A percentile compares a stretch with the other conserved stretches of the same genome.
These are phyloP conservation scores for Trachythela sp. DNA, from an alignment of 64 coral and sea anemone species.

Conservation along the genomic window DNA sequence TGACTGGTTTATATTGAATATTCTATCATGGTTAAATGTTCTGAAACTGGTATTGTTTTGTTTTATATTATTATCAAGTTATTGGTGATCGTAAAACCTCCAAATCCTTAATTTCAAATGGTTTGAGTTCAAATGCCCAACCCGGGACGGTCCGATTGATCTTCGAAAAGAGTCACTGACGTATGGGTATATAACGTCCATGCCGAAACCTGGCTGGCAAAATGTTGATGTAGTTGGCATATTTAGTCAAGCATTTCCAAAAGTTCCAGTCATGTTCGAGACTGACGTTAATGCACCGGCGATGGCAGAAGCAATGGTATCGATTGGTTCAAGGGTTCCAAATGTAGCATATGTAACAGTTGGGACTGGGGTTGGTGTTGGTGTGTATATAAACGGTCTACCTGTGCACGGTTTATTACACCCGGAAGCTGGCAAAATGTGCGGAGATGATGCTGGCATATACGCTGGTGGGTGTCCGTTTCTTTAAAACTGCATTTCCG, in stretches of 20 bases:
- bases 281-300: slow-evolving; percentile 89
- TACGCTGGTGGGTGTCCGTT: slow-evolving; percentile 59
- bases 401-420: slow-evolving; percentile 84
- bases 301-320: slow-evolving; percentile 52
- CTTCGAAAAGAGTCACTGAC: slow-evolving; percentile 56
- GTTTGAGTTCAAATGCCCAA: too few species aligned
- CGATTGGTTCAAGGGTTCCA: neutral
- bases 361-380: slow-evolving; percentile 80
- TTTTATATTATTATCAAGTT: too few species aligned
- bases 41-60: too few species aligned
- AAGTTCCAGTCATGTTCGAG: slow-evolving; percentile 63
- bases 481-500: slow-evolving; percentile 69
- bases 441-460: slow-evolving; percentile 54
- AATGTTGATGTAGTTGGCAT: slow-evolving; percentile 49
- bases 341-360: slow-evolving; percentile 79
- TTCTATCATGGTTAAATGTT: too few species aligned
- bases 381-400: slow-evolving; percentile 45
- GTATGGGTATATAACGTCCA: slow-evolving; percentile 75
- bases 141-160: slow-evolving; percentile 90
- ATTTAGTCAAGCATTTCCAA: slow-evolving; percentile 54
- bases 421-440: slow-evolving; percentile 81
- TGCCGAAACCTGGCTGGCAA: slow-evolving; percentile 69
- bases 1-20: too few species aligned
- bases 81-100: too few species aligned
- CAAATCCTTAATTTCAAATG: too few species aligned